phyloP scores from a whole-genome alignment of 2,888 invertebrate species.

The Marasmarcha lunaedactyla region DNA sequence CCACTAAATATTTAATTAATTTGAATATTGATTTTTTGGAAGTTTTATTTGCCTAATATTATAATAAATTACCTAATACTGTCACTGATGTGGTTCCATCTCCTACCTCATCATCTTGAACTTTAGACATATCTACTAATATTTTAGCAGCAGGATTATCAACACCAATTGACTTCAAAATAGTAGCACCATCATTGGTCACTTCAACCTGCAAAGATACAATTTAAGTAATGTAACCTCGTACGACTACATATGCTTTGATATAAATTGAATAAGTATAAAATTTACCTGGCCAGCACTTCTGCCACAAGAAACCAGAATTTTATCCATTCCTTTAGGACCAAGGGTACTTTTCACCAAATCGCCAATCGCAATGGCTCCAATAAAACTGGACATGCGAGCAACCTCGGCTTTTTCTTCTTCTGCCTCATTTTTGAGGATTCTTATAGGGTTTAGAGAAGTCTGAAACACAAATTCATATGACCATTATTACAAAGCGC shows the following conservation, averaged over 20 bases:
- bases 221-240: neutral
- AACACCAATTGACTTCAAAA: conserved; percentile 94
- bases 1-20: too few relatives aligned
- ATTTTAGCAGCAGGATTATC: conserved; percentile 99
- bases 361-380: conserved; percentile 98
- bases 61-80: conserved; percentile 78
- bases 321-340: conserved; percentile 99
- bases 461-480: conserved; percentile 61
- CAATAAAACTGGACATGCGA: conserved; percentile 96
- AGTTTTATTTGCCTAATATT: too few relatives aligned
- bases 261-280: neutral
- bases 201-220: conserved; percentile 81
- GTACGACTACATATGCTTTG: neutral
- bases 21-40: too few relatives aligned
- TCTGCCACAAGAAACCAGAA: conserved; percentile 83
- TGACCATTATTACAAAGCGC: conserved; percentile 20
- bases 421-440: conserved; percentile 95
- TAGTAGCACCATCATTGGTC: conserved; percentile 99
- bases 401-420: conserved; percentile 98
- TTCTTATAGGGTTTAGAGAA: conserved; percentile 92
- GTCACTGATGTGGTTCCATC: conserved; percentile 99
- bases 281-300: conserved; percentile 74
- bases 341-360: conserved; percentile 98
- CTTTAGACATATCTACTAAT: conserved; percentile 97
- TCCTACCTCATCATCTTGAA: conserved; percentile 99